A percentile compares a stretch with the other conserved stretches of the same genome.
phyloP scores from a whole-genome alignment of 2,888 invertebrate species.

The Tipula helvola region DNA sequence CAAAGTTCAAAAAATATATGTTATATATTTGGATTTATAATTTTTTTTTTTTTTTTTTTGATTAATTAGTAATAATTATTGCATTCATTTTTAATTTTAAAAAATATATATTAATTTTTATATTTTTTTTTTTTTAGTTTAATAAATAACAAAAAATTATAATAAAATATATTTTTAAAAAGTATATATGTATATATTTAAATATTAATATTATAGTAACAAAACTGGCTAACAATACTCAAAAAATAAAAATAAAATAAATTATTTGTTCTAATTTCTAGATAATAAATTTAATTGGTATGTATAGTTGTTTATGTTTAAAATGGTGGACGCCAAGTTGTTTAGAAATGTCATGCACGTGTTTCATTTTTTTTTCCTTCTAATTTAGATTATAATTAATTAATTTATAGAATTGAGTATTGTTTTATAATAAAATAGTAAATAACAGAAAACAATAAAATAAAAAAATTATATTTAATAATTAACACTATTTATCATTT shows the following conservation, averaged over 20 bases:
- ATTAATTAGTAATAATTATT: neutral
- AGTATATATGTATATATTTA: neutral
- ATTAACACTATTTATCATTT: neutral
- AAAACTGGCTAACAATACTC: neutral
- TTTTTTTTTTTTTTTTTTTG: neutral
- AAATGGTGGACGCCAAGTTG: neutral
- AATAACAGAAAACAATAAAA: neutral
- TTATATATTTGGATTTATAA: neutral
- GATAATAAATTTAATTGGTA: neutral
- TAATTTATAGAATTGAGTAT: neutral
- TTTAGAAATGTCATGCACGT: neutral
- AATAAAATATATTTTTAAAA: neutral
- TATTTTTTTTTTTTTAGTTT: neutral
- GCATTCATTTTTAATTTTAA: neutral
- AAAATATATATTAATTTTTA: neutral
- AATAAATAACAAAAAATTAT: neutral
- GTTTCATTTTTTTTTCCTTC: neutral
- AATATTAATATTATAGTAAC: neutral
- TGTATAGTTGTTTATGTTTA: neutral
- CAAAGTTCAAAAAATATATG: constrained; percentile 10
- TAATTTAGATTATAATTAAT: neutral
- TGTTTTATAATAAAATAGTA: neutral
- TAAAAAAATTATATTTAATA: neutral
- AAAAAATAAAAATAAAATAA: neutral
- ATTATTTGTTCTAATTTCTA: neutral